Base-by-base conservation (phyloP, 2,888 invertebrate species). In the Zygogramma bicolorata region DNA sequence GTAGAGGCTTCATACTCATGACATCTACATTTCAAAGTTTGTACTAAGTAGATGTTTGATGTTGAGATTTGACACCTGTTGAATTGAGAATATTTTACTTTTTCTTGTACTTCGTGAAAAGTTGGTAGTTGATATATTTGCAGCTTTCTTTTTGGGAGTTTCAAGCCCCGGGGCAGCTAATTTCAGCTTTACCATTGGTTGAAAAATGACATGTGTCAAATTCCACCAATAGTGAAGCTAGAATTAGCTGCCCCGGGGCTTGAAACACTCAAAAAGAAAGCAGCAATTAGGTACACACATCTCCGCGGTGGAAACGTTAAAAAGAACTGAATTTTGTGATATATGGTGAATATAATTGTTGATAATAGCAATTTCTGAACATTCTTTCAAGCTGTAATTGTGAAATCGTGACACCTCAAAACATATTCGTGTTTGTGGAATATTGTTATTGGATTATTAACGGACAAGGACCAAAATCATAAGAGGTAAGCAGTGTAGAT, bases 21-120 rank as follows among this genome's bases (percentile, higher is more conserved):
- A 46, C 27, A 62, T 25, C 53, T 53, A 25, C 25, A n/a, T 13
- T 53, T 27, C n/a, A 53, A 27, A 53, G 13, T 53, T 4, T 8
- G n/a, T 15, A 53, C 53, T 53, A 53, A 13, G 1, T 4, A 1
- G 18, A 27, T n/a, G 53, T n/a, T 25, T 22, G 22, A 27, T 13
- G 53, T 53, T 53, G 18, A n/a, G 1, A 46, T 46, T 38, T 63
- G 63, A 63, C 63, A 63, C 63, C 63, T 63, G 63, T 63, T 63
- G 63, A n/a, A 40, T 25, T 63, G 46, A 61, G 40, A 61, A 59
- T 20, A 31, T 13, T 59, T 62, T 63, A 22, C n/a, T 42, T 62
- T 62, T 27, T 40, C 27, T 18, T 63, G 42, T 15, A 53, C 42
- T 46, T 46, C 18, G 53, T 53, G 25, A 53, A 53, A 53, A 53